Percentiles rank a stretch among this genome's conserved stretches.
phyloP scores from a whole-genome alignment of 2,888 invertebrate species.

The Scaptomyza polygonia region DNA sequence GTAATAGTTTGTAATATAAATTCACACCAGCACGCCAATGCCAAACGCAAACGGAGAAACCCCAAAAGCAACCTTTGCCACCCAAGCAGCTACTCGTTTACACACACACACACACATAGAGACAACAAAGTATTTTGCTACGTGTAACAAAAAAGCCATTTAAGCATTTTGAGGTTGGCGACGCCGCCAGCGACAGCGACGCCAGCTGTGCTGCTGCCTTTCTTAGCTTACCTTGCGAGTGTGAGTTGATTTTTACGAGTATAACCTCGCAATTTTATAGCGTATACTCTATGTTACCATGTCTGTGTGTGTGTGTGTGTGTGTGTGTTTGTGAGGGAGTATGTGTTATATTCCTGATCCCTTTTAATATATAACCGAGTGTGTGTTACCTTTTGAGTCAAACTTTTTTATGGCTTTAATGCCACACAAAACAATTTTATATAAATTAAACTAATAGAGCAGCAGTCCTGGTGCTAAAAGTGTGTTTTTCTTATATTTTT shows the following conservation, averaged over 20 bases:
- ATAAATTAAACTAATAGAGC: conserved; percentile 79
- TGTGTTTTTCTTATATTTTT: conserved; percentile 3
- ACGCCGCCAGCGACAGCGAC: conserved; percentile 42
- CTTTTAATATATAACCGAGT: conserved; percentile 71
- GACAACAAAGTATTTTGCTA: conserved; percentile 81
- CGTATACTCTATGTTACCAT: conserved; percentile 49
- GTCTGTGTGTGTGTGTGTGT: conserved; percentile 12
- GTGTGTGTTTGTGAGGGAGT: conserved; percentile 12
- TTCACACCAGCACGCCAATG: conserved; percentile 73
- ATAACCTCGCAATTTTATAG: conserved; percentile 78
- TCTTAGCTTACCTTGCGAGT: conserved; percentile 49
- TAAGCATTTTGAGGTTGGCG: conserved; percentile 77
- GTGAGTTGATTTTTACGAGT: conserved; percentile 51
- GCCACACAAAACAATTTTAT: conserved; percentile 78
- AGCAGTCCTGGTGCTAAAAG: conserved; percentile 19
- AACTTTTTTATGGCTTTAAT: conserved; percentile 73
- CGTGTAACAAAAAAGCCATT: conserved; percentile 81
- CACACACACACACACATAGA: conserved; percentile 29
- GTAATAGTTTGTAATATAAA: conserved; percentile 81
- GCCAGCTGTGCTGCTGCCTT: conserved; percentile 46
- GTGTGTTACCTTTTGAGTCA: conserved; percentile 61
- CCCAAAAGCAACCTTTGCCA: conserved; percentile 24
- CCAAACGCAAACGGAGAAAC: conserved; percentile 58
- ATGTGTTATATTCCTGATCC: conserved; percentile 61
- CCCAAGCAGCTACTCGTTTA: conserved; percentile 1